Percentiles rank a stretch among this genome's conserved stretches.
Evolutionary conservation across 2,113 vertebrate species (phyloP).

Genomic region (Phainopepla nitens): DNA sequence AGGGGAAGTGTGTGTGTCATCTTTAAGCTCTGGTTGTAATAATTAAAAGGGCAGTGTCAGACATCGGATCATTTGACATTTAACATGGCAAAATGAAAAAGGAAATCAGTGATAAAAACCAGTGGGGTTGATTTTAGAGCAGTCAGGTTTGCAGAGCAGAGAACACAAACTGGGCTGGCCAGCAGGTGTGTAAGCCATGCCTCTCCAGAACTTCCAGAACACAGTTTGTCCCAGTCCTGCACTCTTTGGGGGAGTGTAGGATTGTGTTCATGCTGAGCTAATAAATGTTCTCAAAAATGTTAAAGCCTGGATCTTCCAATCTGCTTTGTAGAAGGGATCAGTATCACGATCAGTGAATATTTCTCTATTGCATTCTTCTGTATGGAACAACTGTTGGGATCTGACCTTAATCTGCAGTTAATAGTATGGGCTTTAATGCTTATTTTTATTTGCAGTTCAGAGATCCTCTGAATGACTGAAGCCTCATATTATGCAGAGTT

Average conservation of each 20-base stretch:
- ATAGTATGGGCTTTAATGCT: not conserved
- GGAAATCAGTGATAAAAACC: not conserved
- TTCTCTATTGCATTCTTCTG: not conserved
- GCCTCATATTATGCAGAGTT: not conserved
- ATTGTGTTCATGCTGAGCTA: not conserved
- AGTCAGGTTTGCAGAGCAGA: not conserved
- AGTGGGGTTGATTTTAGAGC: not conserved
- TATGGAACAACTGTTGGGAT: not conserved
- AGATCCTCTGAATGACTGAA: not conserved
- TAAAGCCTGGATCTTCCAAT: not conserved
- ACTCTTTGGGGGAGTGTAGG: not conserved
- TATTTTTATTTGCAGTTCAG: slow-evolving; percentile 8
- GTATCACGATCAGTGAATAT: not conserved
- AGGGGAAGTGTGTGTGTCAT: not conserved
- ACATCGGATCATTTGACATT: not conserved
- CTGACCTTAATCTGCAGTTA: slow-evolving; percentile 42
- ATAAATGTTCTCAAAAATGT: not conserved
- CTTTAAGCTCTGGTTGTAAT: slow-evolving; percentile 22
- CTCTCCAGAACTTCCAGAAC: not conserved
- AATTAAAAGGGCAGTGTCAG: slow-evolving; percentile 48
- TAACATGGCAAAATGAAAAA: slow-evolving; percentile 1
- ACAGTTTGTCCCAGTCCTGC: not conserved
- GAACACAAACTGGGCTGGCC: not conserved
- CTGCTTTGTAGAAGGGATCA: not conserved
- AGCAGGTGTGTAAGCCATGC: not conserved